phyloP scores from a whole-genome alignment of 1,140 invertebrate species.

The Metopolophium dirhodum region DNA sequence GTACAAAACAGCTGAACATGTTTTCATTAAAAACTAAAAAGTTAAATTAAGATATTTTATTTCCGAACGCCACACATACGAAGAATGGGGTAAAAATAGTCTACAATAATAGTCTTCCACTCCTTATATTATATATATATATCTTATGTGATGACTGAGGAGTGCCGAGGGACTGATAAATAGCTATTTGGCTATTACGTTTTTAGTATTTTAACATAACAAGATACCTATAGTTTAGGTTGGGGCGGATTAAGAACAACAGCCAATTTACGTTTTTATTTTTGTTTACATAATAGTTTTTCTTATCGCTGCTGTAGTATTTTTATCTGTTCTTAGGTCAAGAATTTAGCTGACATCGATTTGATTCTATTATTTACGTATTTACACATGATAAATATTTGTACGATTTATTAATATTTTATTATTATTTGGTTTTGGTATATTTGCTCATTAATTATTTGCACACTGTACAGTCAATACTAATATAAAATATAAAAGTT shows the following conservation, averaged over 20 bases:
- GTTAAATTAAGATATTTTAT: background rate
- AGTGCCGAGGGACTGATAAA: background rate
- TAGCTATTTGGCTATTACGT: background rate
- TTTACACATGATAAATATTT: background rate
- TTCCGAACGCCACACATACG: background rate
- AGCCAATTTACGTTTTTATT: background rate
- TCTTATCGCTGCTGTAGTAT: background rate
- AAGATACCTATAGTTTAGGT: background rate
- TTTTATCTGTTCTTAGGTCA: slow-evolving; percentile 1
- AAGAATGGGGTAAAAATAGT: background rate
- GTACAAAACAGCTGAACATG: background rate
- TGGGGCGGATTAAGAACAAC: background rate
- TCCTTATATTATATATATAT: background rate
- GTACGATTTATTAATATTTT: background rate
- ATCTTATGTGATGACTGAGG: background rate
- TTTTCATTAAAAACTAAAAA: slow-evolving; percentile 1
- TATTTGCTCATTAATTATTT: background rate
- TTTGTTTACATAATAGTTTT: background rate
- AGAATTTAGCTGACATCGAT: background rate
- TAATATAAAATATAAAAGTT: background rate
- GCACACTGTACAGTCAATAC: background rate
- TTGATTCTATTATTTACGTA: background rate
- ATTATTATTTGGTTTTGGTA: background rate
- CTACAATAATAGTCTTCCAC: background rate
- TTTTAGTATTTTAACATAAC: background rate